These are phyloP conservation scores for Euplagia quadripunctaria DNA, from an alignment of 2,888 invertebrate species.

Conservation along the genomic window DNA sequence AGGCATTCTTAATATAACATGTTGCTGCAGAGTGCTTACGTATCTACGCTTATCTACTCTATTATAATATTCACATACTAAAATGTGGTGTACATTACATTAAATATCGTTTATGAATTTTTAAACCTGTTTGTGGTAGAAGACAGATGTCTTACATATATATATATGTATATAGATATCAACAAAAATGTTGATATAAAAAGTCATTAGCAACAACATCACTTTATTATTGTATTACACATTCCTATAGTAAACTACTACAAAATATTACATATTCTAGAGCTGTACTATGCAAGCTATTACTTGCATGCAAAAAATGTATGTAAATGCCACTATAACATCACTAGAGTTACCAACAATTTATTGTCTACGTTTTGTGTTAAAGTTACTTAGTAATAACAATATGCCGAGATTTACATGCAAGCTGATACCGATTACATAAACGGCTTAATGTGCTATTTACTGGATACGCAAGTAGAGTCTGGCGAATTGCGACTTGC, in stretches of 20 bases:
- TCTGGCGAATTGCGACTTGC: not conserved
- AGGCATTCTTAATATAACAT: constrained; percentile 25
- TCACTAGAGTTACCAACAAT: not conserved
- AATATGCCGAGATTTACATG: too few species aligned
- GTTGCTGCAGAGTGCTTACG: not conserved
- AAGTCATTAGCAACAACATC: not conserved
- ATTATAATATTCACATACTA: not conserved
- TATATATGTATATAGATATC: too few species aligned
- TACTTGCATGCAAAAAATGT: too few species aligned
- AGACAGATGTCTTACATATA: not conserved
- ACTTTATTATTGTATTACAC: not conserved
- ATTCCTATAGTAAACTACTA: not conserved
- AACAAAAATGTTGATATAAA: constrained; percentile 4
- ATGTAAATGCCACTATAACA: not conserved
- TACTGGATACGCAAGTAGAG: too few species aligned
- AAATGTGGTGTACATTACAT: not conserved
- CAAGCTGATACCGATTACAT: too few species aligned
- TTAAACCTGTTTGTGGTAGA: not conserved
- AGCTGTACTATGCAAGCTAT: not conserved
- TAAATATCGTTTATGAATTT: not conserved
- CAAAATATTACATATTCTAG: not conserved
- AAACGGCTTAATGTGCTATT: too few species aligned
- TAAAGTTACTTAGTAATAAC: too few species aligned
- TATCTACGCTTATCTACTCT: not conserved
- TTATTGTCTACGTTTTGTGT: too few species aligned